Evolutionary conservation across 2,888 invertebrate species (phyloP), one percentile per base, ranked within the genome.

Genomic region (Scaptomyza tumidula): DNA sequence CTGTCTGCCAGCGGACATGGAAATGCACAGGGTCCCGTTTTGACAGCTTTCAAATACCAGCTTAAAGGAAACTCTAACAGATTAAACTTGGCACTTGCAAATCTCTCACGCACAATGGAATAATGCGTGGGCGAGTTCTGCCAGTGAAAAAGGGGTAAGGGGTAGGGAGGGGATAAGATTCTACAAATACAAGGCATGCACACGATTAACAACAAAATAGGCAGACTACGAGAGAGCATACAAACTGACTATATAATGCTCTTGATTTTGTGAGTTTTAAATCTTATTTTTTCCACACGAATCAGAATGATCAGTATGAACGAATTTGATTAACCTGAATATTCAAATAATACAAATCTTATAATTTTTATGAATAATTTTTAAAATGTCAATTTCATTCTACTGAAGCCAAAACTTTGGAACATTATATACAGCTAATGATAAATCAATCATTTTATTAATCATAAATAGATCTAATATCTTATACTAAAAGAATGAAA

Each of bases 31-130:
- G 41, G 62, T 50, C 57, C 35, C 49, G 66, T 60, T 64, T 59
- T 61, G 59, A 67, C 62, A 69, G 65, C 67, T 50, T 69, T 60
- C 72, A 77, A 79, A 41, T 64, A 70, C 55, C 85, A 72, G 66
- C 71, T 70, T 71, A 88, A 88, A 86, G 88, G 84, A 80, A 88
- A 76, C 84, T 73, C 63, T 60, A 88, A 71, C 85, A 84, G 84
- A 88, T 85, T 85, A 88, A 84, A 74, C 85, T 81, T 86, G 81
- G 89, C 87, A 84, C 89, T 84, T 73, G 80, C 52, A 67, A 78
- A 64, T 58, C 70, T 71, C 69, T 54, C 61, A 71, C 61, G 68
- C 74, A 73, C 16, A 48, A n/a, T 24, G 27, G 7, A 31, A 37
- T 6, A 14, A 3, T 6, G 27, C 27, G 27, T 3, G 13, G n/a